These are phyloP conservation scores for Zaprionus lineosus DNA, from an alignment of 2,888 invertebrate species.

Conservation along the genomic window DNA sequence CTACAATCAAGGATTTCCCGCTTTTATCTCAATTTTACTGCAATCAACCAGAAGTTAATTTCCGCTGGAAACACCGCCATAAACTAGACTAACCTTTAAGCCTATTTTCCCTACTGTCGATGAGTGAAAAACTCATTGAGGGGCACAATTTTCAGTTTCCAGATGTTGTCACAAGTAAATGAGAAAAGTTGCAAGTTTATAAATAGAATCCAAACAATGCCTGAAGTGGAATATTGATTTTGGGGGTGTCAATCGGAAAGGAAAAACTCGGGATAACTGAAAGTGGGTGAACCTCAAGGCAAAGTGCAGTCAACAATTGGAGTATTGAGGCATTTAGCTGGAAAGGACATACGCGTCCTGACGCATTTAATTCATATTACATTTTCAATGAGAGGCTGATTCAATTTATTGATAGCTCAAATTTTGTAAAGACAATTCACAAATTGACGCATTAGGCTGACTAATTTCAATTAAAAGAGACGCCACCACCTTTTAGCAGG, in stretches of 20 bases:
- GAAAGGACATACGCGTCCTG: constrained; percentile 12
- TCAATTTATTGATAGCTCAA: constrained; percentile 56
- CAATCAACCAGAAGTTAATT: too few relatives aligned
- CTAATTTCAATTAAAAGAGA: constrained; percentile 53
- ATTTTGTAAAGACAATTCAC: constrained; percentile 18
- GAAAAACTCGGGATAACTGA: too few relatives aligned
- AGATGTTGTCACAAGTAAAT: constrained; percentile 23
- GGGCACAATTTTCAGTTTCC: constrained; percentile 2
- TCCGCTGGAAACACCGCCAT: too few relatives aligned
- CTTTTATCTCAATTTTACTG: too few relatives aligned
- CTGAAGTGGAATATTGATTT: too few relatives aligned
- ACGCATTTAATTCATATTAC: neutral
- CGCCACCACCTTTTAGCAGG: constrained; percentile 8
- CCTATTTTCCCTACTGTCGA: too few relatives aligned
- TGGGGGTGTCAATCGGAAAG: too few relatives aligned
- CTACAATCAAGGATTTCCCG: too few relatives aligned
- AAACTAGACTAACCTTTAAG: too few relatives aligned
- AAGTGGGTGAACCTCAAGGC: too few relatives aligned
- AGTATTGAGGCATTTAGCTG: constrained; percentile 15
- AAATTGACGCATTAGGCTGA: constrained; percentile 29
- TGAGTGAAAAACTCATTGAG: constrained; percentile 2
- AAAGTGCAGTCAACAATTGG: too few relatives aligned
- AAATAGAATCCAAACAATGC: too few relatives aligned
- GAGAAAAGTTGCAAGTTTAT: constrained; percentile 28
- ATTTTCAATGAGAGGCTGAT: constrained; percentile 32